A percentile compares a stretch with the other conserved stretches of the same genome.
phyloP scores from a whole-genome alignment of 35 echinoderm and acorn worm species.

The Strongylocentrotus purpuratus region DNA sequence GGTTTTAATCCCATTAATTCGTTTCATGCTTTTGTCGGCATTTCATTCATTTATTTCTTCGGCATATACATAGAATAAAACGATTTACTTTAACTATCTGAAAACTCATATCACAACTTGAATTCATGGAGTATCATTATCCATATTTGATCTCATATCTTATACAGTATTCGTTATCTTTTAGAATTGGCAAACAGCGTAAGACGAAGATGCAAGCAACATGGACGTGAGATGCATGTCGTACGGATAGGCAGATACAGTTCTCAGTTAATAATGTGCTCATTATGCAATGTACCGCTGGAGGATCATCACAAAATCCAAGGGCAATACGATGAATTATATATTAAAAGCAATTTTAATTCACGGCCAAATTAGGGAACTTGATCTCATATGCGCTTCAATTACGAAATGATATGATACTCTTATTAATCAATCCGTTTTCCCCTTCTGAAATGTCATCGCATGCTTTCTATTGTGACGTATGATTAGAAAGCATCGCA shows the following conservation, averaged over 20 bases:
- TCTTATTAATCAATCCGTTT: neutral
- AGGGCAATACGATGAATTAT: neutral
- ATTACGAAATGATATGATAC: neutral
- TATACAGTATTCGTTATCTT: no score
- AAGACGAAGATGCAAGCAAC: neutral
- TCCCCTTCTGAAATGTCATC: neutral
- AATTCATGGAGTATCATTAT: no score
- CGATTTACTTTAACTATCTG: no score
- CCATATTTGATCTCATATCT: no score
- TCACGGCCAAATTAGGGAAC: neutral
- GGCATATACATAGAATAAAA: no score
- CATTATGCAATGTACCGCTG: neutral
- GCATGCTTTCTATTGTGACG: neutral
- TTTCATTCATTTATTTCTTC: neutral
- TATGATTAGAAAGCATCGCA: neutral
- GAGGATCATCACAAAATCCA: neutral
- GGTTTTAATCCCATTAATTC: no score
- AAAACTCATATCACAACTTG: no score
- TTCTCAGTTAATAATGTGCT: neutral
- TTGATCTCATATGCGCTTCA: neutral
- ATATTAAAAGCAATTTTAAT: neutral
- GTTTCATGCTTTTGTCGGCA: neutral
- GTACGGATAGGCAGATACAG: neutral
- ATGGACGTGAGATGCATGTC: neutral
- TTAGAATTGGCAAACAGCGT: neutral